phyloP scores from a whole-genome alignment of 2,113 vertebrate species.

The Periophthalmodon schlosseri region DNA sequence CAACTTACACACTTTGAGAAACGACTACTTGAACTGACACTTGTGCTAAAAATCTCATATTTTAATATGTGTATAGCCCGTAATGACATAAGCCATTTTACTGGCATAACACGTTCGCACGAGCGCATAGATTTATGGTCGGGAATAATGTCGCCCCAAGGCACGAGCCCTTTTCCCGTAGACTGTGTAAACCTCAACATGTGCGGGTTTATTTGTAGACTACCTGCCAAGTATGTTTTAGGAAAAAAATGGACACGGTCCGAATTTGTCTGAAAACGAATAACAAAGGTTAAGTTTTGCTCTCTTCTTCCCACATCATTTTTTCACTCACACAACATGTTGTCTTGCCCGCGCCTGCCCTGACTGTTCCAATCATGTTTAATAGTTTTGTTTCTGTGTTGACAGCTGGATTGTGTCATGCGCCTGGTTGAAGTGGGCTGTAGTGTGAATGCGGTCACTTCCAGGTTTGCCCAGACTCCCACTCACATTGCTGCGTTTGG shows the following conservation, averaged over 20 bases:
- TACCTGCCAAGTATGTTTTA: neutral
- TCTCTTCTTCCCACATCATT: neutral
- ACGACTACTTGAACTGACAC: neutral
- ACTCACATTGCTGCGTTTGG: slow-evolving; percentile 97
- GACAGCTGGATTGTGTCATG: slow-evolving; percentile 94
- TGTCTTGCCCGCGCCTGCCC: slow-evolving; percentile 30
- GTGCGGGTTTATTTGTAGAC: neutral
- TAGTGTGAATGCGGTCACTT: slow-evolving; percentile 88
- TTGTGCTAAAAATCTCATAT: neutral
- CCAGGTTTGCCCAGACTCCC: slow-evolving; percentile 95
- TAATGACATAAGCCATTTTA: neutral
- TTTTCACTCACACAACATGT: neutral
- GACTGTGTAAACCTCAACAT: neutral
- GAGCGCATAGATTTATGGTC: too few relatives aligned
- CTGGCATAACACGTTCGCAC: neutral
- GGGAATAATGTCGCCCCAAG: neutral
- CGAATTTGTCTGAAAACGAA: neutral
- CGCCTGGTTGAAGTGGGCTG: slow-evolving; percentile 91
- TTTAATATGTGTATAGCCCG: neutral
- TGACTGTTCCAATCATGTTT: neutral
- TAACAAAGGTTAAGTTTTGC: too few relatives aligned
- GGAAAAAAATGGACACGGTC: neutral
- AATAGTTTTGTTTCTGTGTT: neutral
- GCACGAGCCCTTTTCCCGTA: neutral
- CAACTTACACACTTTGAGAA: slow-evolving; percentile 9